A percentile compares a stretch with the other conserved stretches of the same genome.
phyloP scores from a whole-genome alignment of 2,113 vertebrate genomes.

The Rattus rattus region DNA sequence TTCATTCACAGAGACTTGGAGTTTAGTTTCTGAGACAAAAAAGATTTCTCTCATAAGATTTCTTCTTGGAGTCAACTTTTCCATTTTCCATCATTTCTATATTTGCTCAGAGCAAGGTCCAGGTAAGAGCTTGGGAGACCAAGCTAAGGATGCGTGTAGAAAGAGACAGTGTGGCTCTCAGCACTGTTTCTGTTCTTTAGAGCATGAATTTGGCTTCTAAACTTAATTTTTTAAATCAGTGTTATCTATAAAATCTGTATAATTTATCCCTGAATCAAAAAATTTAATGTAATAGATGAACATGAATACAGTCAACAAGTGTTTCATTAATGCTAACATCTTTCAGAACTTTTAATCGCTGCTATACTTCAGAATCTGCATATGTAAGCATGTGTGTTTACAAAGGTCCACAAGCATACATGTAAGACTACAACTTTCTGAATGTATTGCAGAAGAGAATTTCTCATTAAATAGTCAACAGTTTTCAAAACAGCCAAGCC shows the following conservation, averaged over 20 bases:
- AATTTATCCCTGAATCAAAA: neutral
- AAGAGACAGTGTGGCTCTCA: neutral
- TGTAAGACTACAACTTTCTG: neutral
- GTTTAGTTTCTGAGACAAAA: neutral
- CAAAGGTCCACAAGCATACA: neutral
- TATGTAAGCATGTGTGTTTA: neutral
- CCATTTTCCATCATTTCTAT: neutral
- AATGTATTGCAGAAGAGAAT: neutral
- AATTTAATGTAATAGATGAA: neutral
- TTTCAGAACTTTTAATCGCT: neutral
- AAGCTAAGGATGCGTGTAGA: neutral
- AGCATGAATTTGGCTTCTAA: neutral
- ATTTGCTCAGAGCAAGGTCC: neutral
- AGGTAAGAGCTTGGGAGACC: neutral
- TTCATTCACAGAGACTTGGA: neutral
- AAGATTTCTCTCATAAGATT: neutral
- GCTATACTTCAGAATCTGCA: neutral
- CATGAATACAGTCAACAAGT: neutral
- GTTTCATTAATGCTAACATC: neutral
- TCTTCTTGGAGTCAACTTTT: neutral
- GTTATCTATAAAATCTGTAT: neutral
- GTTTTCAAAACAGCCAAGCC: neutral
- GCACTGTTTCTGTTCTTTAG: neutral
- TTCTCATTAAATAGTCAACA: neutral
- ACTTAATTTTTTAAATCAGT: neutral